A percentile compares a stretch with the other conserved stretches of the same genome.
Evolutionary conservation across 53 echinoderm and acorn worm genomes (phyloP).

Genomic region (Arbacia lixula): DNA sequence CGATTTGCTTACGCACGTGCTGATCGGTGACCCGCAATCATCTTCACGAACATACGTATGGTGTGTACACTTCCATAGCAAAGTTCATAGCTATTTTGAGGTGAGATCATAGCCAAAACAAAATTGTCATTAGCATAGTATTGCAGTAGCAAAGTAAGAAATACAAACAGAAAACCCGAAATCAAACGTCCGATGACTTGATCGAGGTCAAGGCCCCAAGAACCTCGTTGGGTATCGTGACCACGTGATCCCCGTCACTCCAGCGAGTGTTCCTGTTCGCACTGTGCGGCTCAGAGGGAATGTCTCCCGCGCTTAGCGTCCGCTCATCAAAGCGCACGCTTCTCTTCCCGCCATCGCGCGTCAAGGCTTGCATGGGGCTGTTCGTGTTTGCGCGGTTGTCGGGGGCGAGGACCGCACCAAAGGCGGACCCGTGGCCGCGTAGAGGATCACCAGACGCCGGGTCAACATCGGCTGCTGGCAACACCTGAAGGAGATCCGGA

Average conservation of each 20-base stretch:
- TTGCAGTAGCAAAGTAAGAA: no score
- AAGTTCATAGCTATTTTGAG: no score
- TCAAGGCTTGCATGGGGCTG: background rate
- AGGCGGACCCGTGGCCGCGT: background rate
- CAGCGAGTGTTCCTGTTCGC: slow-evolving; percentile 14
- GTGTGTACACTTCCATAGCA: no score
- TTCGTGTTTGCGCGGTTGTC: background rate
- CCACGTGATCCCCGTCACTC: slow-evolving; percentile 47
- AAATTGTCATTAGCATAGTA: no score
- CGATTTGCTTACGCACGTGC: no score
- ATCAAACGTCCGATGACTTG: slow-evolving; percentile 50
- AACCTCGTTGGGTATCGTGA: slow-evolving; percentile 50
- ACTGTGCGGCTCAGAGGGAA: background rate
- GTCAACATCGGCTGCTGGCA: slow-evolving; percentile 15
- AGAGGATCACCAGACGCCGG: background rate
- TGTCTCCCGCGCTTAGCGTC: background rate
- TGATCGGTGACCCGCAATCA: no score
- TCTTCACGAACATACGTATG: no score
- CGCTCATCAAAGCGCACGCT: slow-evolving; percentile 33
- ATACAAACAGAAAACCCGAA: background rate
- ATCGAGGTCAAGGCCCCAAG: slow-evolving; percentile 35
- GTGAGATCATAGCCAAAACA: no score
- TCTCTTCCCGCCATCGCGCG: slow-evolving; percentile 28
- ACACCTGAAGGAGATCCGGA: slow-evolving; percentile 50
- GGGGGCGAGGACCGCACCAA: background rate